phyloP scores from a whole-genome alignment of 2,113 vertebrate genomes.

The Siphamia tubifer region DNA sequence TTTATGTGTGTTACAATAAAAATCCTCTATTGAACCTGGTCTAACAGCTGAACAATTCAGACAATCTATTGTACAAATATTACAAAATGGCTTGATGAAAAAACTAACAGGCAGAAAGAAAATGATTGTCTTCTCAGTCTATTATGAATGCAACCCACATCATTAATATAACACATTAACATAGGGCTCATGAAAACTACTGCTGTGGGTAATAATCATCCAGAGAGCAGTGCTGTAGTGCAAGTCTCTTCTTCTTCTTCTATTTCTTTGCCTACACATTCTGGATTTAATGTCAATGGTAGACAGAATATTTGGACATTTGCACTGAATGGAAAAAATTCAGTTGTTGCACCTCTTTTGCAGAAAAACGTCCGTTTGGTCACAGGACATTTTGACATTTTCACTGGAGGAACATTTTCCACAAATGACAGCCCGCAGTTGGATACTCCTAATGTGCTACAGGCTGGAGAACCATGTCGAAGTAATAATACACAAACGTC shows the following conservation, averaged over 20 bases:
- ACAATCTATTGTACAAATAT: neutral
- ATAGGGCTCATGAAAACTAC: constrained; percentile 1
- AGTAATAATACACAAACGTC: neutral
- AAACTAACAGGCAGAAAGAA: neutral
- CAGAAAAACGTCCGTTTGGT: constrained; percentile 9
- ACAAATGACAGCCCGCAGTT: neutral
- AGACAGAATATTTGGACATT: constrained; percentile 26
- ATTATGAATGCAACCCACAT: constrained; percentile 2
- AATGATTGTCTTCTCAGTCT: neutral
- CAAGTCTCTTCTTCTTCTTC: neutral
- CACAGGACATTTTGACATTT: constrained; percentile 13
- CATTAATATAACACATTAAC: constrained; percentile 16
- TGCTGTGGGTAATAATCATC: constrained; percentile 3
- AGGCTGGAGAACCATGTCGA: neutral
- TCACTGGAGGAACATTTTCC: neutral
- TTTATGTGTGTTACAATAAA: neutral
- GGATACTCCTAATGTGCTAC: neutral
- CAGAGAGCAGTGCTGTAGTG: neutral
- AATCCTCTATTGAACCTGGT: neutral
- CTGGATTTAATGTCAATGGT: neutral
- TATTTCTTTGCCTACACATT: constrained; percentile 18
- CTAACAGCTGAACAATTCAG: neutral
- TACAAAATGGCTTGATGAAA: neutral
- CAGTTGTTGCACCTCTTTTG: constrained; percentile 7
- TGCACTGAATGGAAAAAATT: neutral